Evolutionary conservation across 2,888 invertebrate genomes (phyloP), one percentile per base, ranked within the genome.

Genomic region (Drosophila fulvimacula): DNA sequence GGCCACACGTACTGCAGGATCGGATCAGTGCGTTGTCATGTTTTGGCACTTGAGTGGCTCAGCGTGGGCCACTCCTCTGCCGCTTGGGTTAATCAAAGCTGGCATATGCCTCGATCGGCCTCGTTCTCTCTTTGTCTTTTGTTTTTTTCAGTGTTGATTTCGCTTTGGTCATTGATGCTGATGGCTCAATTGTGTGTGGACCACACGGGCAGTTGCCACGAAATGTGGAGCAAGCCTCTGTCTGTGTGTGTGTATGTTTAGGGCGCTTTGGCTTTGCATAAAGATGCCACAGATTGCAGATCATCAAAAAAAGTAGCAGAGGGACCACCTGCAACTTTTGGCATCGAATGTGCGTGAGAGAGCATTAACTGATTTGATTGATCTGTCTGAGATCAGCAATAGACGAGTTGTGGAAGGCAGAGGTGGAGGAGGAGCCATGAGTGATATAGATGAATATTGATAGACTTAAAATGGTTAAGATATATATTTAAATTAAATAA

Each of bases 21-120:
- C 53, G 21, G 62, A 56, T 57, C 69, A 44, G 73, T 82, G 82
- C 82, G 76, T 56, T 75, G 85, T 86, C 85, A 86, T 86, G 85
- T 84, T 87, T 88, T 88, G 89, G 87, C 85, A 86, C 89, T 86
- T 84, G 87, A 86, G 80, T 84, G 81, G 78, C 65, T 41, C 64
- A 44, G 69, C 75, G 68, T 71, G 63, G 63, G 70, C 82, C 82
- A 84, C 85, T 81, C 87, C 81, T 69, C 65, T 34, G 49, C 48
- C 57, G 48, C 63, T 70, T 76, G 66, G 85, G 85, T 83, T 83
- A 88, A 84, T 84, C 88, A 84, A 85, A 80, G 82, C 69, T 86
- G 87, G 76, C 88, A 80, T 75, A 76, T 78, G 36, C 48, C 34
- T 21, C 51, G 51, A 36, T 36, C 51, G 15, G 19, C n/a, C 21